These are phyloP conservation scores for Eurytoma adleriae DNA, from an alignment of 2,888 invertebrate species.

Conservation along the genomic window DNA sequence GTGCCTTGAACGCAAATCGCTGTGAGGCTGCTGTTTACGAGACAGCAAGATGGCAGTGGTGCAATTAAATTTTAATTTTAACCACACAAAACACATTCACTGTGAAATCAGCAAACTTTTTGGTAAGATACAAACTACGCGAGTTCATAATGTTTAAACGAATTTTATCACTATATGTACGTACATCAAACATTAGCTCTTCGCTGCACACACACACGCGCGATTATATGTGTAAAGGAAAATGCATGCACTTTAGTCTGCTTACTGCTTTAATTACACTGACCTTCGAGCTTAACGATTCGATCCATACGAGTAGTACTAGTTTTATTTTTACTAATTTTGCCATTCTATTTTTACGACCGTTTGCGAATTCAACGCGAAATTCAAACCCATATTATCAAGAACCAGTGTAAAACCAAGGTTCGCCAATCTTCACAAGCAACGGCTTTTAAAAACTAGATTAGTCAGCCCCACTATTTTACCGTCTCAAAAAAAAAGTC, in stretches of 20 bases:
- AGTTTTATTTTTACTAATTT: too few relatives aligned
- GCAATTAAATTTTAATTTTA: conserved; percentile 56
- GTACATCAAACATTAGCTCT: conserved; percentile 37
- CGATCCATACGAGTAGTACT: not conserved
- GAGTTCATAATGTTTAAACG: conserved; percentile 60
- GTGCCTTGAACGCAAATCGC: conserved; percentile 61
- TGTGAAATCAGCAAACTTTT: conserved; percentile 49
- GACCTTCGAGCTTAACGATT: not conserved
- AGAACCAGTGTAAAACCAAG: too few relatives aligned
- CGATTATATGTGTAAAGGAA: not conserved
- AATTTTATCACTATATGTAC: conserved; percentile 45
- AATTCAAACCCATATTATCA: too few relatives aligned
- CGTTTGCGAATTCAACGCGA: too few relatives aligned
- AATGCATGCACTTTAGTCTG: not conserved
- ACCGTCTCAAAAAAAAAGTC: too few relatives aligned
- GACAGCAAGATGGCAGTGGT: conserved; percentile 80
- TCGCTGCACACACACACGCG: not conserved
- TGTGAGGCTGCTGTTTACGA: conserved; percentile 65
- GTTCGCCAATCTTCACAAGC: too few relatives aligned
- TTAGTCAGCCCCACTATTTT: too few relatives aligned
- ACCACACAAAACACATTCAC: conserved; percentile 52
- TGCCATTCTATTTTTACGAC: too few relatives aligned
- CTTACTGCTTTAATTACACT: too few relatives aligned
- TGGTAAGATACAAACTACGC: conserved; percentile 66
- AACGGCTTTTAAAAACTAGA: too few relatives aligned